Evolutionary conservation across 2,113 vertebrate genomes (phyloP), one percentile per base, ranked within the genome.

Genomic region (Pelmatolapia mariae): DNA sequence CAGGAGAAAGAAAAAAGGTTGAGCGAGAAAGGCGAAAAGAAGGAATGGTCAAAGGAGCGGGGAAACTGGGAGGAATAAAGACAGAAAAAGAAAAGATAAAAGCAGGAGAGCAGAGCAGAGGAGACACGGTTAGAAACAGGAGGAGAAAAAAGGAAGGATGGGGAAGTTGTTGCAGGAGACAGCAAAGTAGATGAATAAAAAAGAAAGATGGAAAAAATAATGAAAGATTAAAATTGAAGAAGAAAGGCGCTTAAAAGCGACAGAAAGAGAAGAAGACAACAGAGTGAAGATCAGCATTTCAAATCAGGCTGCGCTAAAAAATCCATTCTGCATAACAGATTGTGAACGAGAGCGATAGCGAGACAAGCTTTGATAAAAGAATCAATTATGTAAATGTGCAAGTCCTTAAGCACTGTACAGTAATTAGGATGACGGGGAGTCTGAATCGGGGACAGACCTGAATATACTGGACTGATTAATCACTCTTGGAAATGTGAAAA

Each of bases 341-440:
- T 85, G 89, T 88, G 85, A 91, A 86, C 84, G 89, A 92, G 91
- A 84, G 86, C 84, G 91, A 93, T 91, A 91, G 89, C 24, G 40
- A 90, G 93, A 92, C 68, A 80, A 50, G 88, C 87, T 92, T 78
- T 78, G 93, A 95, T 95, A 94, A 93, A 93, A 91, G 80, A 95
- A 93, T 94, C 94, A 94, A 94, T 95, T 95, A 95, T 95, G 94
- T 89, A 95, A 95, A 95, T 95, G 93, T 22, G 29, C 4, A 3
- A 24, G 78, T 90, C 93, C 92, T 93, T 92, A 91, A 93, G 91
- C 90, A 12, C 87, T 86, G 86, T 91, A 92, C 94, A 91, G 94
- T 94, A 95, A 95, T 95, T 95, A 94, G 90, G 92, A 79, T 89
- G 91, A 94, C 76, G 26, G 82, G 82, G 52, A 86, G 73, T 63